A percentile compares a stretch with the other conserved stretches of the same genome.
Evolutionary conservation across 2,888 invertebrate genomes (phyloP).

Genomic region (Drosophila borborema): DNA sequence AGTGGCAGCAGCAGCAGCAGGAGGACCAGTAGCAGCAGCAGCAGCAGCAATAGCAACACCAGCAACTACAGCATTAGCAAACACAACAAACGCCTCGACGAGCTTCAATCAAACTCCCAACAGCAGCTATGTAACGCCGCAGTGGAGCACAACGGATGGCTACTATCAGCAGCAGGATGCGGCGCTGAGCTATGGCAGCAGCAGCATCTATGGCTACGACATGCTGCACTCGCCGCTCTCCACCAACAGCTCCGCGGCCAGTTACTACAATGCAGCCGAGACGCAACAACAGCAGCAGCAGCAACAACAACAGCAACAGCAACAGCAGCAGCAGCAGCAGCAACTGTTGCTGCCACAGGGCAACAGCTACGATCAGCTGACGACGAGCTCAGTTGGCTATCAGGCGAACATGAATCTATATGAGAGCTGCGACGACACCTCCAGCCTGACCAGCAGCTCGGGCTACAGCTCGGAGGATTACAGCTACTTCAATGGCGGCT

Average conservation of each 20-base stretch:
- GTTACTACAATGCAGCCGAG: slow-evolving; percentile 49
- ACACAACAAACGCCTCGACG: background rate
- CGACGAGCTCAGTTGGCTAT: slow-evolving; percentile 20
- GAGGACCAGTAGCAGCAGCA: background rate
- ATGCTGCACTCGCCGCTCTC: slow-evolving; percentile 71
- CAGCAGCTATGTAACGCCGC: slow-evolving; percentile 38
- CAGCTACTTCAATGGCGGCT: slow-evolving; percentile 65
- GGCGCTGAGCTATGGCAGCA: slow-evolving; percentile 11
- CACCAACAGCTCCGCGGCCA: slow-evolving; percentile 60
- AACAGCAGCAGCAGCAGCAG: slow-evolving; percentile 6
- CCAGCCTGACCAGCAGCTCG: slow-evolving; percentile 84
- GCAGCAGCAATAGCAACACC: slow-evolving; percentile 18
- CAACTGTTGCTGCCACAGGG: background rate
- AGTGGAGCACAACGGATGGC: slow-evolving; percentile 50
- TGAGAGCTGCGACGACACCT: slow-evolving; percentile 84
- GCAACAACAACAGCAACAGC: slow-evolving; percentile 46
- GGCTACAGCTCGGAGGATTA: slow-evolving; percentile 83
- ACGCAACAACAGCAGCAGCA: slow-evolving; percentile 41
- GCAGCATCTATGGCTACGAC: slow-evolving; percentile 50
- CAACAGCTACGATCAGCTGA: slow-evolving; percentile 39
- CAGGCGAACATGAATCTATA: slow-evolving; percentile 63
- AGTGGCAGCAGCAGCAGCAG: slow-evolving; percentile 1
- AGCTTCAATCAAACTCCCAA: slow-evolving; percentile 20
- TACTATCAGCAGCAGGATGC: slow-evolving; percentile 42
- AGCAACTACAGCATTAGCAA: background rate